Percentiles rank a stretch among this genome's conserved stretches.
Evolutionary conservation across 2,888 invertebrate genomes (phyloP).

Genomic region (Metopia argyrocephala): DNA sequence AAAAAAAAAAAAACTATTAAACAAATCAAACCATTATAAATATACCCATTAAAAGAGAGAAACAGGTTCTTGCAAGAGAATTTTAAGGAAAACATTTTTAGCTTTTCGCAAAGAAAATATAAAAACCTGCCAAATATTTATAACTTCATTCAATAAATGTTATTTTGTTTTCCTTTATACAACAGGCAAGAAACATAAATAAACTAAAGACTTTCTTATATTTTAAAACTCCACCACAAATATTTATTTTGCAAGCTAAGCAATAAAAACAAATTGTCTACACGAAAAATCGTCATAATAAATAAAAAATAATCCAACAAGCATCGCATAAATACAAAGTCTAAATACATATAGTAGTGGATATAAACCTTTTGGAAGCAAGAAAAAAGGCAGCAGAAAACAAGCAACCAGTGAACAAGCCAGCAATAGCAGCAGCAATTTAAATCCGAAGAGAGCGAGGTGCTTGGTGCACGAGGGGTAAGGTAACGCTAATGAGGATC

Average conservation of each 20-base stretch:
- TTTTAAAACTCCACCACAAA: constrained; percentile 28
- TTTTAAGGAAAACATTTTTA: constrained; percentile 32
- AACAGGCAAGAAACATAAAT: constrained; percentile 19
- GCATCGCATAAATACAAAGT: neutral
- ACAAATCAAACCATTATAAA: constrained; percentile 48
- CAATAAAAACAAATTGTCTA: constrained; percentile 23
- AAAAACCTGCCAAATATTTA: constrained; percentile 58
- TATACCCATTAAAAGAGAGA: constrained; percentile 32
- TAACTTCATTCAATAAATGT: constrained; percentile 7
- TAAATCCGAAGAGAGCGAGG: constrained; percentile 68
- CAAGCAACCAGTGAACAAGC: neutral
- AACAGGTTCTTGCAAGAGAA: constrained; percentile 13
- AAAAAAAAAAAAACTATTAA: constrained; percentile 49
- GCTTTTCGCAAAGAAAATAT: constrained; percentile 25
- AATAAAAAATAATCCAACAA: constrained; percentile 16
- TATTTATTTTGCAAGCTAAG: constrained; percentile 38
- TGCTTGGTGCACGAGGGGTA: constrained; percentile 75
- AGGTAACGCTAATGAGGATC: constrained; percentile 80
- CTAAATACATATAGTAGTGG: constrained; percentile 4
- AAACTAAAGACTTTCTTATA: constrained; percentile 23
- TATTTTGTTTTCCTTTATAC: constrained; percentile 37
- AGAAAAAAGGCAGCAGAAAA: constrained; percentile 7
- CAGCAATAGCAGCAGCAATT: constrained; percentile 44
- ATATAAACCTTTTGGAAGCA: constrained; percentile 19
- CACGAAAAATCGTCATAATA: constrained; percentile 41